Base-by-base conservation (phyloP, 2,113 vertebrate species). In the Corapipo altera region DNA sequence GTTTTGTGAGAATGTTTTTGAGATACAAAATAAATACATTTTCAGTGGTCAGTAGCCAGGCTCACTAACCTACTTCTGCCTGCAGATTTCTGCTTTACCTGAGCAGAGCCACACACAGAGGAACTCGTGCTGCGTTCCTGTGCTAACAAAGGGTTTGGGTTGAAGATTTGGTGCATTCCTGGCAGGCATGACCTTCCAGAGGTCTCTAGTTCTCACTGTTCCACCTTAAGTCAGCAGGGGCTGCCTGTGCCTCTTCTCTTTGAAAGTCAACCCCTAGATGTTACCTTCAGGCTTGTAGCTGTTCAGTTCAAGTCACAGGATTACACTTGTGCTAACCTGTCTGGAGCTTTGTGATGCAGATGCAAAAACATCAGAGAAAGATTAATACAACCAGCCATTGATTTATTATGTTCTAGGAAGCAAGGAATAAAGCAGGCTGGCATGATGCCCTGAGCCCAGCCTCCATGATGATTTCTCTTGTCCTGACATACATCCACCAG, bases 351-450 rank as follows among this genome's bases (percentile, higher is more conserved):
- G 87, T 93, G 85, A 88, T 93, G 73, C 64, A 89, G 67, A 95
- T 75, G 41, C 51, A 96, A 91, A 92, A 83, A 94, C 76, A 89
- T 70, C 72, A 93, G 64, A 88, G 91, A 87, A 96, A 82, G 87
- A 54, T 66, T 81, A 94, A 89, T 91, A 77, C 61, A 85, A 71
- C 46, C 88, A 95, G 81, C 46, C 65, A 86, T 65, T 87, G 82
- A 89, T 91, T 93, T 95, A 93, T 94, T 97, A 37, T 70, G 46
- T 62, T 91, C 70, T 83, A 58, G 58, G 72, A 95, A 85, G 81
- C n/a, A 48, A 66, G 52, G 69, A n/a, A 65, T 87, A 91, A 87
- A 79, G 73, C 82, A 91, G 61, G 30, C 76, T 95, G 86, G 82
- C 23, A 0, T 11, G 41, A 51, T 59, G 83, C 73, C 65, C 66